Percentiles rank a stretch among this genome's conserved stretches.
These are phyloP conservation scores for Tanypteryx hageni DNA, from an alignment of 2,888 invertebrate genomes.

Conservation along the genomic window DNA sequence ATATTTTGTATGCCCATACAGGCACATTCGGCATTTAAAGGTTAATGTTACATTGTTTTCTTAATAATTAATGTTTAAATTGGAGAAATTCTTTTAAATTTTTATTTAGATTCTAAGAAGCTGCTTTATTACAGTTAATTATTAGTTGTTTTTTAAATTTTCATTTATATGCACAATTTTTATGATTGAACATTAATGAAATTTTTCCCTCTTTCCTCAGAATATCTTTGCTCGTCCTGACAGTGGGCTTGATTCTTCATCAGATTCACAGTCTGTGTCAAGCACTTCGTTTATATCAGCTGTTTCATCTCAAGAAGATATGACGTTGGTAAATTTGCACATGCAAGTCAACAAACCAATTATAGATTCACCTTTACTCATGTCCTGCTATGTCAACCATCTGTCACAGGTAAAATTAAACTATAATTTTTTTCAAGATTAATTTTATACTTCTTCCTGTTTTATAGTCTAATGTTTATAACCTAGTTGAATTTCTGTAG, in stretches of 20 bases:
- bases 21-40: too few species aligned
- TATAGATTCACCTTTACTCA: conserved; percentile 93
- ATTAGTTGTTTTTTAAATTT: too few species aligned
- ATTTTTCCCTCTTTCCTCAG: neutral
- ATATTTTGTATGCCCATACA: too few species aligned
- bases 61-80: neutral
- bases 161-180: too few species aligned
- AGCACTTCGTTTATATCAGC: conserved; percentile 93
- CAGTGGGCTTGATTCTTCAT: conserved; percentile 49
- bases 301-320: conserved; percentile 94
- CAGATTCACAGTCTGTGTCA: conserved; percentile 79
- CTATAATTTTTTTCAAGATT: neutral
- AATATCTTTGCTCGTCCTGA: conserved; percentile 45
- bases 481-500: neutral
- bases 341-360: conserved; percentile 96
- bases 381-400: conserved; percentile 96
- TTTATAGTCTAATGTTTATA: neutral
- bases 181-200: neutral
- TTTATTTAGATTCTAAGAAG: too few species aligned
- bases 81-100: neutral
- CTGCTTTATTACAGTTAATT: too few species aligned
- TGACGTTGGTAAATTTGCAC: conserved; percentile 93
- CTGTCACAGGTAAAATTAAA: conserved; percentile 84
- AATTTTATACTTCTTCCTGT: neutral
- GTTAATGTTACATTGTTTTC: too few species aligned